Evolutionary conservation across 2,797 vertebrate species (phyloP), one percentile per base, ranked within the genome.

Genomic region (Cynopterus sphinx): DNA sequence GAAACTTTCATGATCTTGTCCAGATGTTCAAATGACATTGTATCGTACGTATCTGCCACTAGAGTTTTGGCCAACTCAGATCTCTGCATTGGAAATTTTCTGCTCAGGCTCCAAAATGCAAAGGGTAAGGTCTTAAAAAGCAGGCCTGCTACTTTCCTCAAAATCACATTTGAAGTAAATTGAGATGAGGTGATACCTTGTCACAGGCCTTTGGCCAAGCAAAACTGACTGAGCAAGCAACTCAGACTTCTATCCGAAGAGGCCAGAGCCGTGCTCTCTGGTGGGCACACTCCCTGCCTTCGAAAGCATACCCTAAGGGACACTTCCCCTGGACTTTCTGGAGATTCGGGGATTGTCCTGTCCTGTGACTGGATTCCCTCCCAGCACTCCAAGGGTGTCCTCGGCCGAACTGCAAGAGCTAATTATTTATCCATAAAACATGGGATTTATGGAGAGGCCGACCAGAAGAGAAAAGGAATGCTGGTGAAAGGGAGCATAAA

Each of bases 401-500:
- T 55, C 33, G 1, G 2, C 39, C 0, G 4, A 93, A 67, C 46
- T 41, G 11, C 5, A 21, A 24, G 73, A 46, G 53, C 82, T 51
- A 73, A 55, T 92, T 79, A 81, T 91, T 94, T 90, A 75, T 88
- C 89, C 84, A 94, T 97, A 97, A 97, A 97, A 97, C 68, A 93
- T 91, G 95, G 96, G 83, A 90, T 91, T 84, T 59, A 82, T 5
- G 12, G 51, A 70, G 74, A 92, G 36, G 82, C 85, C 87, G 70
- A 84, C 65, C 0, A 28, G 78, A 57, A 53, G 36, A 94, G 71
- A 51, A 33, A 36, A 70, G 51, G 67, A 92, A 74, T 0, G 1
- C 7, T 78, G 39, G 91, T 82, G 95, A 97, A 96, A 91, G 67
- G 82, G 94, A 96, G 43, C 83, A 98, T 98, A 93, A 98, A 98